Conservation (phyloP, 2,888 invertebrate species). For the Ormyrus nitidulus region DNA sequence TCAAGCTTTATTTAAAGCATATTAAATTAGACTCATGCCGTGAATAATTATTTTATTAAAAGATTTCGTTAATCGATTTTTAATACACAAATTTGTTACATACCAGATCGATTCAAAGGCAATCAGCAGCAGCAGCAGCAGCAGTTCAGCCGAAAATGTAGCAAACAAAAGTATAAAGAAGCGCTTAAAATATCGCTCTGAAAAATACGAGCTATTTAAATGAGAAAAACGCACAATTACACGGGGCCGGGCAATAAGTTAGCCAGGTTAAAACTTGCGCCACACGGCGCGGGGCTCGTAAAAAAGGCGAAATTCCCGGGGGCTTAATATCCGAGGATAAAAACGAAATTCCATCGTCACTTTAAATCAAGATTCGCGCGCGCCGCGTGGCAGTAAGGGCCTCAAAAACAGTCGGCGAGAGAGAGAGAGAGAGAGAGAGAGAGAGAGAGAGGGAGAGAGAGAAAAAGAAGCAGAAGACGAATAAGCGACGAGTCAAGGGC, state of each 20-base stretch:
- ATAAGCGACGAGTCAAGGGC: slow-evolving; percentile 41
- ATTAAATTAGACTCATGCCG: too few species aligned
- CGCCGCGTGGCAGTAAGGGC: slow-evolving; percentile 6
- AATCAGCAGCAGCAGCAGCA: too few species aligned
- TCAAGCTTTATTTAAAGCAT: too few species aligned
- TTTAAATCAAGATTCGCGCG: slow-evolving; percentile 47
- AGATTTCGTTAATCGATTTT: too few species aligned
- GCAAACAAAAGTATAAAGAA: background rate
- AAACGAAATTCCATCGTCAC: slow-evolving; percentile 48
- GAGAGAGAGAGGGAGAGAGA: background rate
- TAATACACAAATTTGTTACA: too few species aligned
- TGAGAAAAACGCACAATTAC: slow-evolving; percentile 3
- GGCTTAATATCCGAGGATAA: slow-evolving; percentile 37
- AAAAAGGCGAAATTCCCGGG: slow-evolving; percentile 24
- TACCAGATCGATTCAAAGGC: too few species aligned
- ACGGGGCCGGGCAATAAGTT: slow-evolving; percentile 11
- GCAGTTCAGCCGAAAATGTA: background rate
- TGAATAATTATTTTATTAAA: too few species aligned
- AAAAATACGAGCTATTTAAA: background rate
- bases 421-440: slow-evolving; percentile 9
- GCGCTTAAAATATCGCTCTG: background rate
- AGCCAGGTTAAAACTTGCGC: slow-evolving; percentile 10
- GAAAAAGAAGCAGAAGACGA: too few species aligned
- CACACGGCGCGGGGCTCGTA: background rate
- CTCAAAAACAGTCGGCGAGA: background rate